phyloP scores from a whole-genome alignment of 2,888 invertebrate genomes.

The Phaedon cochleariae region DNA sequence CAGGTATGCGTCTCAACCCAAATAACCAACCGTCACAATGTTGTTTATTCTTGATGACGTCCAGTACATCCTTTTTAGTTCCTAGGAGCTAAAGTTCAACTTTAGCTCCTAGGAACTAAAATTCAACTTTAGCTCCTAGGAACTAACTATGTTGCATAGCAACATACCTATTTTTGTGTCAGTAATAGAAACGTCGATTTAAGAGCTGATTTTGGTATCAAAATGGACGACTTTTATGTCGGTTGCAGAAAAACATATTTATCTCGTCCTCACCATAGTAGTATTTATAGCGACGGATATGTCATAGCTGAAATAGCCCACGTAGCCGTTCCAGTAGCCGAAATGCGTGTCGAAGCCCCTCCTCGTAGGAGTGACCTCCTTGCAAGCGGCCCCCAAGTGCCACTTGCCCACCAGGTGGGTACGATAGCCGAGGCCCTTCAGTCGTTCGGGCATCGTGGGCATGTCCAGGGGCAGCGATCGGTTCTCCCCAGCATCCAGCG shows the following conservation, averaged over 20 bases:
- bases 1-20: too few species aligned
- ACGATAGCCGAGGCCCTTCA: conserved; percentile 73
- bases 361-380: conserved; percentile 72
- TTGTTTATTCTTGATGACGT: too few species aligned
- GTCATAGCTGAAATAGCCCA: conserved; percentile 75
- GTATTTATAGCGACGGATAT: conserved; percentile 17
- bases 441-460: conserved; percentile 67
- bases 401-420: conserved; percentile 86
- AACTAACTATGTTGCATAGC: too few species aligned
- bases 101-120: too few species aligned
- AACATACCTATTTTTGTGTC: too few species aligned
- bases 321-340: conserved; percentile 84
- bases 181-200: too few species aligned
- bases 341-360: conserved; percentile 84
- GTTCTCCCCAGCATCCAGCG: conserved; percentile 73
- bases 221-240: too few species aligned
- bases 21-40: too few species aligned
- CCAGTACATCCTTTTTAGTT: too few species aligned
- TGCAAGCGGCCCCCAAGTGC: conserved; percentile 81
- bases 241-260: conserved; percentile 10
- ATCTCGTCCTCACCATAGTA: conserved; percentile 24
- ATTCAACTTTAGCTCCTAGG: too few species aligned
- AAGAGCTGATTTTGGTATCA: too few species aligned
- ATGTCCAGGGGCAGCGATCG: conserved; percentile 71
- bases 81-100: too few species aligned